Evolutionary conservation across 2,888 invertebrate genomes (phyloP).

Genomic region (Euplagia quadripunctaria): DNA sequence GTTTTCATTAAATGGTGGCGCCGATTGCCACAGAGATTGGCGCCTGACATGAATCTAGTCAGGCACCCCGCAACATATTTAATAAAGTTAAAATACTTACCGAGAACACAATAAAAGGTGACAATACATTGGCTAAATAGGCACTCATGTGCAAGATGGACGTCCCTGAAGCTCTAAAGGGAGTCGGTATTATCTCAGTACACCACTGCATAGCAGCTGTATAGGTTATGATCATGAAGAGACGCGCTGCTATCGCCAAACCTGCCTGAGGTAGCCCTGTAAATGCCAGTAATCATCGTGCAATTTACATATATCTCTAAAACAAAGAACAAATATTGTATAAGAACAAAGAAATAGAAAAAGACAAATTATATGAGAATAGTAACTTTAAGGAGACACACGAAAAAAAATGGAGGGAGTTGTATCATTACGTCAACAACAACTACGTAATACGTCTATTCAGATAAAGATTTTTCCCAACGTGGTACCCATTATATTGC

Average conservation of each 20-base stretch:
- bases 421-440: no score
- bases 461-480: background rate
- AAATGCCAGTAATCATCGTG: background rate
- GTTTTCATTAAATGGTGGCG: no score
- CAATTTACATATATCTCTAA: no score
- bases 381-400: no score
- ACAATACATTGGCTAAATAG: slow-evolving; percentile 61
- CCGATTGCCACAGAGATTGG: no score
- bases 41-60: no score
- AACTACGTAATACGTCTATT: background rate
- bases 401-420: no score
- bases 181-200: slow-evolving; percentile 70
- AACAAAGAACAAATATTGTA: no score
- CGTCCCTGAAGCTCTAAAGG: slow-evolving; percentile 66
- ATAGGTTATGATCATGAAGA: slow-evolving; percentile 72
- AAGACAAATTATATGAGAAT: no score
- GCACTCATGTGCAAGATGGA: slow-evolving; percentile 68
- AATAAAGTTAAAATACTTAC: slow-evolving; percentile 49
- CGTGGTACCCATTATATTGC: background rate
- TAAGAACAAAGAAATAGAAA: no score
- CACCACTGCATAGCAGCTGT: slow-evolving; percentile 66
- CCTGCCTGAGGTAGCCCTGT: slow-evolving; percentile 64
- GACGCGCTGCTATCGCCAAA: slow-evolving; percentile 65
- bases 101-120: slow-evolving; percentile 71
- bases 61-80: no score